Evolutionary conservation across 2,888 invertebrate genomes (phyloP), one percentile per base, ranked within the genome.

Genomic region (Thymelicus acteon): DNA sequence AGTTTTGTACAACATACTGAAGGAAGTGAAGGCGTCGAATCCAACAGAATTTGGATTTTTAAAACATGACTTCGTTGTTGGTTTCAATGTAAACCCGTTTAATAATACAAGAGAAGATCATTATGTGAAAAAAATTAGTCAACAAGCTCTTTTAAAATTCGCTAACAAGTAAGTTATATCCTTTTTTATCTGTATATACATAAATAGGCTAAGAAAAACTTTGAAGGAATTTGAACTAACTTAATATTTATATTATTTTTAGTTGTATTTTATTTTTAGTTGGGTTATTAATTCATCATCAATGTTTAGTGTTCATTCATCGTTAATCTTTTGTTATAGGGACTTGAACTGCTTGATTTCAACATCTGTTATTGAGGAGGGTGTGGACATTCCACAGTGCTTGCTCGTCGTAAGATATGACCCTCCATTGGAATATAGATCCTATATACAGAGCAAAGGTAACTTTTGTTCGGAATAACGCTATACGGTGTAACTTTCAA

Each of bases 361-460:
- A 4, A 94, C 98, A 0, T 96, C 96, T 82, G 97, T 98, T 0
- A 91, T 98, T 40, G 98, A 98, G 84, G 98, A 98, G 90, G 98
- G 98, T 0, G 95, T 98, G 8, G 98, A 98, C 86, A 95, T 98
- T 40, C 96, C 96, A 3, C 95, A 95, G 40, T 99, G 99, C 83
- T 96, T 97, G 74, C 88, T 97, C 54, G 96, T 98, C 0, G 80
- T 98, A 19, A 95, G 96, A 64, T 97, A 96, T 82, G 97, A 98
- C 82, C 83, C 89, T 1, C 95, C 97, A 0, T 83, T 92, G 65
- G 96, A 97, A 78, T 97, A 97, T 78, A 94, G 97, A 63, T 96
- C 97, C 0, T 99, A 98, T 82, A 95, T 98, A 52, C 98, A 98
- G 87, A 97, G 98, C 73, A 98, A 98, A 95, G 98, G 98, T 78